Evolutionary conservation across 2,113 vertebrate species (phyloP).

Genomic region (Ranitomeya imitator): DNA sequence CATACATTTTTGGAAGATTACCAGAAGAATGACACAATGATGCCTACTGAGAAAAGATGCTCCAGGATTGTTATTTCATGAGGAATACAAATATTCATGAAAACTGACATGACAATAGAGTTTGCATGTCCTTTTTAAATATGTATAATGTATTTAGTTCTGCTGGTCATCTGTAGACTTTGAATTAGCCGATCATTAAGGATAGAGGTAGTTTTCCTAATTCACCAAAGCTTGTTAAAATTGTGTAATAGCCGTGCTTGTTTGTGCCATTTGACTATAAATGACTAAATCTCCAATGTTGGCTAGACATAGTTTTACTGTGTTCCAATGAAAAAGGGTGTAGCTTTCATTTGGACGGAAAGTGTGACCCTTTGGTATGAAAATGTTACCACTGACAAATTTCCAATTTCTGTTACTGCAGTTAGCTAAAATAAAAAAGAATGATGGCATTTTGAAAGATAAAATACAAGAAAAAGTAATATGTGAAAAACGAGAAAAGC

Average conservation of each 20-base stretch:
- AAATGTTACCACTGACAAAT: constrained; percentile 23
- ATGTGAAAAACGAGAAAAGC: neutral
- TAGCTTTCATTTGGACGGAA: constrained; percentile 41
- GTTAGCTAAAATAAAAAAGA: neutral
- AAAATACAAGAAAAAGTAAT: neutral
- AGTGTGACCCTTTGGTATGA: constrained; percentile 30
- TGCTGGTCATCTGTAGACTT: neutral
- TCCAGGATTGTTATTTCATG: too few species aligned
- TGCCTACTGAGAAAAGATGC: too few species aligned
- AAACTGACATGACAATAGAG: too few species aligned
- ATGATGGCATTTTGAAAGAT: neutral
- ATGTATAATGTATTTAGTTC: neutral
- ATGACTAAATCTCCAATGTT: constrained; percentile 26
- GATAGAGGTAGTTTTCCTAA: neutral
- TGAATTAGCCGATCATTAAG: neutral
- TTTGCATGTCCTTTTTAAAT: neutral
- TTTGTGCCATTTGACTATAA: constrained; percentile 21
- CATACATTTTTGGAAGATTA: too few species aligned
- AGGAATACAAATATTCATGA: too few species aligned
- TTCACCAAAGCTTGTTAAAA: neutral
- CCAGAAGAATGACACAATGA: too few species aligned
- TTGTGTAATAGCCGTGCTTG: constrained; percentile 24
- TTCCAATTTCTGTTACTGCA: constrained; percentile 4
- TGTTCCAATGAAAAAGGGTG: constrained; percentile 46
- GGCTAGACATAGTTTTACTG: constrained; percentile 38